Conservation (phyloP, 2,888 invertebrate species). For the Netelia fuscicornis region DNA sequence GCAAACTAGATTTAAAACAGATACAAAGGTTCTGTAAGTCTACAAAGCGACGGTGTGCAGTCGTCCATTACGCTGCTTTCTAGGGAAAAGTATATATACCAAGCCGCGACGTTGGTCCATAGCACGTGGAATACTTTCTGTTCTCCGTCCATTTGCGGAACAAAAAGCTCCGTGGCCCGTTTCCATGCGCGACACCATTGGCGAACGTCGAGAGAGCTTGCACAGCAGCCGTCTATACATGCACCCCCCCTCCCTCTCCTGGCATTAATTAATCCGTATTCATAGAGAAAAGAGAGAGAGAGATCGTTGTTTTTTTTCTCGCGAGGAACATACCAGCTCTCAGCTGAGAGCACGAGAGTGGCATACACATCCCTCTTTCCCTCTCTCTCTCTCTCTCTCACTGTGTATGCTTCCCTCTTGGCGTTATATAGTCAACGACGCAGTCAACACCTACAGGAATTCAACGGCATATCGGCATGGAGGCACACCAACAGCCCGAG, state of each 20-base stretch:
- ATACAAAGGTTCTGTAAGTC: neutral
- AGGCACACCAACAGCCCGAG: slow-evolving; percentile 36
- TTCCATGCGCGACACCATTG: slow-evolving; percentile 35
- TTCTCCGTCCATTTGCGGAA: slow-evolving; percentile 44
- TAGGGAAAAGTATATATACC: neutral
- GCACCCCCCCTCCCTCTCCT: neutral
- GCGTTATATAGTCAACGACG: slow-evolving; percentile 24
- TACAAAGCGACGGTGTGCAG: neutral
- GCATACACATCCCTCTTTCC: neutral
- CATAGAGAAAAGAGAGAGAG: slow-evolving; percentile 47
- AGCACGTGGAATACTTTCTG: slow-evolving; percentile 32
- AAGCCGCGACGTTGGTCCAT: neutral
- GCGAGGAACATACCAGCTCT: slow-evolving; percentile 23
- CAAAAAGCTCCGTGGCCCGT: slow-evolving; percentile 42
- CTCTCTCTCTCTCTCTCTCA: neutral
- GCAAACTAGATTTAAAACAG: neutral
- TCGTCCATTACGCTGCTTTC: slow-evolving; percentile 6
- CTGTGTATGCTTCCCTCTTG: neutral
- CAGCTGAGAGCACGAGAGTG: slow-evolving; percentile 29
- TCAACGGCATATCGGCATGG: slow-evolving; percentile 49
- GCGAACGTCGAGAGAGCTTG: slow-evolving; percentile 34
- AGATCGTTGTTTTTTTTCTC: slow-evolving; percentile 46
- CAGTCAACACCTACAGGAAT: slow-evolving; percentile 48
- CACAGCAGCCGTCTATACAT: slow-evolving; percentile 10
- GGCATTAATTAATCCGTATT: slow-evolving; percentile 66